Percentiles rank a stretch among this genome's conserved stretches.
These are phyloP conservation scores for Spisula subtruncata DNA, from an alignment of 2,888 invertebrate species.

Conservation along the genomic window DNA sequence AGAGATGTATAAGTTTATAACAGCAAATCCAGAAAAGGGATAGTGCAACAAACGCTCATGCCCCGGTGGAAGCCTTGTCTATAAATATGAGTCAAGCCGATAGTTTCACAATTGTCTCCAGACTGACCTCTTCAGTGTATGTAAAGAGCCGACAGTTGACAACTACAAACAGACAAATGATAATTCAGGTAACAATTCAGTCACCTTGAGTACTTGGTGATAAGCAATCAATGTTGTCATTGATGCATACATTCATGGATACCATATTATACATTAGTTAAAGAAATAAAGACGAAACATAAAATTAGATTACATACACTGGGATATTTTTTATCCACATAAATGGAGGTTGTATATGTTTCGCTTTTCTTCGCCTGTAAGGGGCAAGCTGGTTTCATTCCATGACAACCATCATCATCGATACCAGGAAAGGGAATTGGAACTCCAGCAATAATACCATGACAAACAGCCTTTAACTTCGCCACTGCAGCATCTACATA, in stretches of 20 bases:
- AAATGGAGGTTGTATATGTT: slow-evolving; percentile 20
- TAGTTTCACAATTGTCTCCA: not conserved
- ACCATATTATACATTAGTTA: not conserved
- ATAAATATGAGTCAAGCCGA: too few species aligned
- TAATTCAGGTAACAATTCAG: too few species aligned
- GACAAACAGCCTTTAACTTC: slow-evolving; percentile 18
- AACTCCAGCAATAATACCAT: slow-evolving; percentile 37
- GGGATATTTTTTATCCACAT: slow-evolving; percentile 34
- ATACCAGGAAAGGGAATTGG: slow-evolving; percentile 42
- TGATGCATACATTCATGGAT: too few species aligned
- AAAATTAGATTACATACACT: slow-evolving; percentile 44
- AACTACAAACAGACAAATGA: too few species aligned
- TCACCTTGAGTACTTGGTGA: too few species aligned
- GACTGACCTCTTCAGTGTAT: not conserved
- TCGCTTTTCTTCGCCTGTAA: slow-evolving; percentile 4
- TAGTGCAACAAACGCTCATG: not conserved
- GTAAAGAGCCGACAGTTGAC: too few species aligned
- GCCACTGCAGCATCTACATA: not conserved
- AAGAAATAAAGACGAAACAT: not conserved
- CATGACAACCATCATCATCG: slow-evolving; percentile 34
- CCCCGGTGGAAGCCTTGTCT: too few species aligned
- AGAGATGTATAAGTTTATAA: not conserved
- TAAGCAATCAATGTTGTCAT: too few species aligned
- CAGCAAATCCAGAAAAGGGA: not conserved
- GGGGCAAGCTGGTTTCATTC: slow-evolving; percentile 35